Evolutionary conservation across 2,113 vertebrate species (phyloP), one percentile per base, ranked within the genome.

Genomic region (Empidonax traillii): DNA sequence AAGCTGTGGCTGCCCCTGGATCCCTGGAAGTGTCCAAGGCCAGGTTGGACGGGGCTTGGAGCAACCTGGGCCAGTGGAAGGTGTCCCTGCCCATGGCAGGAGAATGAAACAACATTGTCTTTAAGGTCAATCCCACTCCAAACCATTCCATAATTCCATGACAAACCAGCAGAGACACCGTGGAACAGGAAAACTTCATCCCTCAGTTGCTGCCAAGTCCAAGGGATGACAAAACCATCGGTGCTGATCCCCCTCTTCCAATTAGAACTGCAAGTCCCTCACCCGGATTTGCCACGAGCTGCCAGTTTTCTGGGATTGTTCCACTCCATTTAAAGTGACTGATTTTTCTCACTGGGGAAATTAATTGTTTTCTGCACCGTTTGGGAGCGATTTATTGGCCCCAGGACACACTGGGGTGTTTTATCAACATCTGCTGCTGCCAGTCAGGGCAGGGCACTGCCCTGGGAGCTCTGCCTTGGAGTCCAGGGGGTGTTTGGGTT

Each of bases 121-220:
- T 59, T 17, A 12, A 41, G 37, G 25, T 28, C 53, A 19, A 18
- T 41, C 46, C 37, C 46, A 1, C 24, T n/a, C 19, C 39, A 28
- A 65, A 31, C 14, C 19, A 3, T 24, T 14, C 43, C 1, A 0
- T 0, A n/a, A 30, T 47, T 74, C 15, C 2, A 2, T n/a, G 39
- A 41, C 35, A 19, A 33, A 62, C 41, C 55, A n/a, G 10, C 33
- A 56, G 31, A 21, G 31, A 25, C 28, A 12, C 17, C 3, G 6
- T 1, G 51, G 74, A 79, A 44, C 31, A 2, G 4, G 17, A 28
- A 15, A 76, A 25, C n/a, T 46, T 41, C 4, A 3, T 59, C 21
- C 8, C 39, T 41, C 31, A 8, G 17, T 35, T 33, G 23, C 41
- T 43, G 7, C 6, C 8, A 62, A 56, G 22, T 11, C 12, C 8